Percentiles rank a stretch among this genome's conserved stretches.
These are phyloP conservation scores for Tenebrio molitor DNA, from an alignment of 1,140 invertebrate species.

Conservation along the genomic window DNA sequence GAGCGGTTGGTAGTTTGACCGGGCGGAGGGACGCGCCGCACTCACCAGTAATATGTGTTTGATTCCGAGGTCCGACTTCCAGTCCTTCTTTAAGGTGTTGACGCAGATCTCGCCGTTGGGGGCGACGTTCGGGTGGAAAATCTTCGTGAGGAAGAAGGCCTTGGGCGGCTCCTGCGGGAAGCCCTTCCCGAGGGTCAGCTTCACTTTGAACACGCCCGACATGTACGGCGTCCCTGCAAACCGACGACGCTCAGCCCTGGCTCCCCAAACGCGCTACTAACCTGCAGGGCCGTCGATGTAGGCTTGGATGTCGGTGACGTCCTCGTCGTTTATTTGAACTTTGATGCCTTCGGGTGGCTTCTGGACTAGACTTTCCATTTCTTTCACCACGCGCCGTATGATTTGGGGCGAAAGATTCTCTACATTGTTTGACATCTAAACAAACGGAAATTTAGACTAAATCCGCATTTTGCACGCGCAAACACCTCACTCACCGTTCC, in stretches of 20 bases:
- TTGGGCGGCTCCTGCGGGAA: conserved; percentile 95
- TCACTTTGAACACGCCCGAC: conserved; percentile 89
- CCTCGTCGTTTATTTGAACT: conserved; percentile 89
- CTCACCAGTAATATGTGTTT: conserved; percentile 93
- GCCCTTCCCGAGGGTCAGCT: conserved; percentile 91
- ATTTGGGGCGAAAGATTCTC: conserved; percentile 96
- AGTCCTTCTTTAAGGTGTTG: conserved; percentile 97
- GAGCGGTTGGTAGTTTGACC: too few species aligned
- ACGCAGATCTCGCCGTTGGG: conserved; percentile 97
- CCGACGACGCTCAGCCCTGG: not conserved
- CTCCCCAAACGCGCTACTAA: too few species aligned
- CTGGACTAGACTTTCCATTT: conserved; percentile 82
- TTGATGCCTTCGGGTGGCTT: conserved; percentile 91
- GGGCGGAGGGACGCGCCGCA: too few species aligned
- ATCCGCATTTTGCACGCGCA: too few species aligned
- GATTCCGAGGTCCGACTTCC: conserved; percentile 96
- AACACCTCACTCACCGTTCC: conserved; percentile 52
- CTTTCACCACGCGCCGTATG: conserved; percentile 86
- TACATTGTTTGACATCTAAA: conserved; percentile 89
- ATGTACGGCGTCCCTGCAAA: conserved; percentile 85
- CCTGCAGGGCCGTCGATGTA: conserved; percentile 85
- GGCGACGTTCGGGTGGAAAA: conserved; percentile 98
- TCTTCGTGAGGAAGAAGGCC: conserved; percentile 96
- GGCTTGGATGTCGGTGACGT: conserved; percentile 93
- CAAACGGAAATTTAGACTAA: conserved; percentile 17